Evolutionary conservation across 2,797 vertebrate species (phyloP), one percentile per base, ranked within the genome.

Genomic region (Enteromius viviparus): DNA sequence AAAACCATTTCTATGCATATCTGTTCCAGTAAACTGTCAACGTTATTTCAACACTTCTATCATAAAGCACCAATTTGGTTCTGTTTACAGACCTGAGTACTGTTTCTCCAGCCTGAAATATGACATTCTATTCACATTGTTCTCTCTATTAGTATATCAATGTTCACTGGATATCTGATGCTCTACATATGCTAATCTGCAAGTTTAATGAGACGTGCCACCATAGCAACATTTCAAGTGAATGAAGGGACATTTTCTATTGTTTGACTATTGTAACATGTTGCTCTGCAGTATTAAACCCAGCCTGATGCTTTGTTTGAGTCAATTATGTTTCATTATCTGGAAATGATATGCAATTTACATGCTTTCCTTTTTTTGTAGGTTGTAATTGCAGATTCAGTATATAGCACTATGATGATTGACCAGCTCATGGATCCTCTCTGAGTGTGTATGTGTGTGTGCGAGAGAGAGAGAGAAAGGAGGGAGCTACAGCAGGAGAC

Each of bases 171-270:
- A 68, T 62, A 65, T 81, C 81, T 76, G 58, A 76, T 78, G 70
- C n/a, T 74, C 17, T 68, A 49, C 58, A 79, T 85, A 78, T 70
- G 62, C 77, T 78, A 77, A 85, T 89, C 53, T 85, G 69, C 80
- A 85, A 81, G 58, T 83, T 81, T 76, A 81, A 86, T 86, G 69
- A 81, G 79, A 75, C 12, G 3, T 23, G 45, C 72, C 79, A 78
- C 85, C 75, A 83, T 81, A 72, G 87, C 80, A 83, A 76, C 79
- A 69, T 75, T 78, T 81, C 79, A 81, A 78, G 49, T 17, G 29
- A 82, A n/a, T 40, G 26, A 76, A 64, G 15, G n/a, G n/a, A 37
- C 66, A 47, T 47, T 32, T 82, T 51, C 29, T 29, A 82, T 49
- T 71, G 65, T 76, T 29, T 1, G 23, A 53, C 34, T 80, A 68